Conservation (phyloP, 2,888 invertebrate genomes). For the Philereme vetulata region DNA sequence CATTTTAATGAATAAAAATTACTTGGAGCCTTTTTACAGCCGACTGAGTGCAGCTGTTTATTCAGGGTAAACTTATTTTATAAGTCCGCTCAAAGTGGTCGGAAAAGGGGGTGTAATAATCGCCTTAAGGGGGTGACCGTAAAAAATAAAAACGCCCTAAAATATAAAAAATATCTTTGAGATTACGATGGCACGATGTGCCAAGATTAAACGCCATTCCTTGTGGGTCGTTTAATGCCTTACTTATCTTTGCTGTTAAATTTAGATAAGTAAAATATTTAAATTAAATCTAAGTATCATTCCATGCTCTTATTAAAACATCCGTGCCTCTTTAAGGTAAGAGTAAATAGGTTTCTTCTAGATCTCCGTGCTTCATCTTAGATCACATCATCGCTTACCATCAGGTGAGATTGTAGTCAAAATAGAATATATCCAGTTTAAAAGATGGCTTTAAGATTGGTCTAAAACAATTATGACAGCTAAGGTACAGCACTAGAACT, state of each 20-base stretch:
- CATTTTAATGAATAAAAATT: background rate
- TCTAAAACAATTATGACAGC: too few relatives aligned
- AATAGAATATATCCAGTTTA: too few relatives aligned
- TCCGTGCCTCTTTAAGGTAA: too few relatives aligned
- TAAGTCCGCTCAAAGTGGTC: conserved; percentile 40
- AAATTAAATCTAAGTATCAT: conserved; percentile 24
- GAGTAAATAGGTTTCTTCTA: too few relatives aligned
- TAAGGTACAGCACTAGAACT: too few relatives aligned
- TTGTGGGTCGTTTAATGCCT: conserved; percentile 46
- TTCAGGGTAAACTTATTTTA: conserved; percentile 33
- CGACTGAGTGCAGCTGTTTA: conserved; percentile 11
- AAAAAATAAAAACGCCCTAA: conserved; percentile 68
- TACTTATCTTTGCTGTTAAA: conserved; percentile 56
- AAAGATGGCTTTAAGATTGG: too few relatives aligned
- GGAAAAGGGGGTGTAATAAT: conserved; percentile 24
- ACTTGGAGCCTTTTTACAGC: conserved; percentile 2
- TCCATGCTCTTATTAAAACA: background rate
- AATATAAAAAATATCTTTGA: conserved; percentile 70
- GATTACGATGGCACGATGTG: conserved; percentile 59
- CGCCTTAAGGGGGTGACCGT: conserved; percentile 48
- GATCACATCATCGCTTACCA: too few relatives aligned
- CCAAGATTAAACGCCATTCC: conserved; percentile 53
- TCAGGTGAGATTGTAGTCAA: too few relatives aligned
- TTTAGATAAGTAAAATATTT: conserved; percentile 40
- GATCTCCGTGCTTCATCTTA: too few relatives aligned